Base-by-base conservation (phyloP, 2,113 vertebrate genomes). In the Machaerirhynchus nigripectus region DNA sequence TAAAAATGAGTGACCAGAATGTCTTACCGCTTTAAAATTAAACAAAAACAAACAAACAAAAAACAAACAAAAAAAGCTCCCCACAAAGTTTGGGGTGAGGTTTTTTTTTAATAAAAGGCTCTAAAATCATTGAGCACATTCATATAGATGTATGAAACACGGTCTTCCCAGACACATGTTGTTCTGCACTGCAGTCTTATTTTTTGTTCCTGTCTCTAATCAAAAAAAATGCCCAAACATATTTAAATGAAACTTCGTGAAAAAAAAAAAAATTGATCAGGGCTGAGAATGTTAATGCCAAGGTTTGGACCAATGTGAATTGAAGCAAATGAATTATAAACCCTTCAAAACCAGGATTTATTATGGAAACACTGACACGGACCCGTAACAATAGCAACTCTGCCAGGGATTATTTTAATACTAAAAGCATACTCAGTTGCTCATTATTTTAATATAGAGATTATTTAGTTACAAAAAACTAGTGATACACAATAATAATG, bases 351-450 rank as follows among this genome's bases (percentile, higher is more conserved):
- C 6, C 64, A 93, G 89, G 80, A 96, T 96, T 94, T 89, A 84
- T 89, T 60, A 70, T 42, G 53, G 52, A 93, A 96, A 96, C 11
- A 9, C 95, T 96, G 83, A 93, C 89, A 96, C 11, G 14, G 74
- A 93, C 74, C 74, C 37, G 7, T 94, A 97, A 97, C 87, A 97
- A 92, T 81, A 91, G 93, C 85, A 95, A 87, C 46, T 94, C 70
- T 93, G 83, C 80, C 67, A 95, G 57, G 80, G 85, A 95, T 97
- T 92, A 87, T 86, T 97, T 96, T 94, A 96, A 96, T 89, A 83
- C 87, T 81, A 90, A 95, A 96, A 95, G 73, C 95, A 93, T 92
- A 92, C 69, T 86, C 42, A 31, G 19, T 50, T 6, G 8, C 56
- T 84, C 75, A 89, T 67, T 84, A 86, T 90, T 95, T 94, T 85